phyloP scores from a whole-genome alignment of 2,113 vertebrate species.

The Phoxinus phoxinus region DNA sequence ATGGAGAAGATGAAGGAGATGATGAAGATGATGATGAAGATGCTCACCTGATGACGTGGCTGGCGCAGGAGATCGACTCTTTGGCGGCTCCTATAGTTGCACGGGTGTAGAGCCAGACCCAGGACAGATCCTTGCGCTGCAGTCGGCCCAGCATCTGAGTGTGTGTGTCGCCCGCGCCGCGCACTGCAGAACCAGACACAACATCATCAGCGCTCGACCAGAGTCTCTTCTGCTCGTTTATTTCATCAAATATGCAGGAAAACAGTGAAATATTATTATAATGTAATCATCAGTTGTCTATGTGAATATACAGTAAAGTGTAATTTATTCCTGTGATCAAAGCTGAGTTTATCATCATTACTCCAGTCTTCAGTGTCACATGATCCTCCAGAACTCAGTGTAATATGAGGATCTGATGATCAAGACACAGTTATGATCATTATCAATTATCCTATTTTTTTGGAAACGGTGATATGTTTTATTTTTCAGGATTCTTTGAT shows the following conservation, averaged over 20 bases:
- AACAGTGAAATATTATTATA: not conserved
- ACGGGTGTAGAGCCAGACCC: slow-evolving; percentile 71
- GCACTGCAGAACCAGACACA: not conserved
- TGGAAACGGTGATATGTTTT: not conserved
- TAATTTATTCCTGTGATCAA: not conserved
- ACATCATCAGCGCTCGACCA: too few species aligned
- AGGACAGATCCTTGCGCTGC: slow-evolving; percentile 71
- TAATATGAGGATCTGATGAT: not conserved
- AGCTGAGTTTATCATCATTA: not conserved
- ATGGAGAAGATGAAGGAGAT: too few species aligned
- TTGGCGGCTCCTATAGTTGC: slow-evolving; percentile 58
- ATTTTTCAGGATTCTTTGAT: not conserved
- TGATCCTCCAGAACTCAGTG: not conserved
- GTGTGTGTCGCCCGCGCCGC: slow-evolving; percentile 62
- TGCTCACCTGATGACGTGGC: slow-evolving; percentile 75
- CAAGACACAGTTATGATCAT: not conserved
- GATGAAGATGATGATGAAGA: not conserved
- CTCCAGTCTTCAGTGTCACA: not conserved
- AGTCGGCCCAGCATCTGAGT: slow-evolving; percentile 74
- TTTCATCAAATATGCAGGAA: not conserved
- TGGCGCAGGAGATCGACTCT: slow-evolving; percentile 71
- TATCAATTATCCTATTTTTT: not conserved
- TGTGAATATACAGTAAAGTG: not conserved
- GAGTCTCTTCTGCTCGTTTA: not conserved
- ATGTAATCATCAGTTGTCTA: not conserved